These are phyloP conservation scores for Drosophila prolongata DNA, from an alignment of 2,888 invertebrate species.

Conservation along the genomic window DNA sequence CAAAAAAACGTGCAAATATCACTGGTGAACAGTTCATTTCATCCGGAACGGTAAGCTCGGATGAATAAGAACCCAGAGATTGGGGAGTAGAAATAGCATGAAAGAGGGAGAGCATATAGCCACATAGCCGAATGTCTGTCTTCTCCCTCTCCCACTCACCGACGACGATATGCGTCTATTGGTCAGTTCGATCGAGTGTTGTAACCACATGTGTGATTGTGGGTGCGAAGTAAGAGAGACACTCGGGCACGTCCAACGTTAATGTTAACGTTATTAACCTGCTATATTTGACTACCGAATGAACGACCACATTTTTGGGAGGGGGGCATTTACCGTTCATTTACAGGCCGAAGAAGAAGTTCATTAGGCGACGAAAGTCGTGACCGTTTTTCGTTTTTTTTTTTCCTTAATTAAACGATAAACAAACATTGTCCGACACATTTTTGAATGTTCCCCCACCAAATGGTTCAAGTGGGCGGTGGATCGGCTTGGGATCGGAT, in stretches of 20 bases:
- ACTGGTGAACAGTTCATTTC: background rate
- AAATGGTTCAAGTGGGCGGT: conserved; percentile 2
- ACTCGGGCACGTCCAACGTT: conserved; percentile 4
- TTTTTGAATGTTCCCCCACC: background rate
- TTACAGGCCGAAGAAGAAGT: conserved; percentile 2
- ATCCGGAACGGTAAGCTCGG: conserved; percentile 44
- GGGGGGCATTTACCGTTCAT: background rate
- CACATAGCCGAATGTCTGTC: background rate
- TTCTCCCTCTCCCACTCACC: background rate
- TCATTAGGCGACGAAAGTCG: conserved; percentile 6
- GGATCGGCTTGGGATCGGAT: background rate
- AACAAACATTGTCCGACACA: conserved; percentile 2
- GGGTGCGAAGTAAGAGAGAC: background rate
- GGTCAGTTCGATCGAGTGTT: background rate
- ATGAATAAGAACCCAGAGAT: background rate
- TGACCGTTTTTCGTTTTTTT: background rate
- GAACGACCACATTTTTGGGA: background rate
- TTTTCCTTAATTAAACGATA: background rate
- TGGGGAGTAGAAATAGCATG: background rate
- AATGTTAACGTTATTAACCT: conserved; percentile 3
- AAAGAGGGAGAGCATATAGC: background rate
- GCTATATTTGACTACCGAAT: conserved; percentile 7
- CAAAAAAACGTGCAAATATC: background rate
- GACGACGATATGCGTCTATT: background rate
- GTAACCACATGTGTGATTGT: conserved; percentile 1